These are phyloP conservation scores for Copsychus sechellarum DNA, from an alignment of 2,113 vertebrate species.

Conservation along the genomic window DNA sequence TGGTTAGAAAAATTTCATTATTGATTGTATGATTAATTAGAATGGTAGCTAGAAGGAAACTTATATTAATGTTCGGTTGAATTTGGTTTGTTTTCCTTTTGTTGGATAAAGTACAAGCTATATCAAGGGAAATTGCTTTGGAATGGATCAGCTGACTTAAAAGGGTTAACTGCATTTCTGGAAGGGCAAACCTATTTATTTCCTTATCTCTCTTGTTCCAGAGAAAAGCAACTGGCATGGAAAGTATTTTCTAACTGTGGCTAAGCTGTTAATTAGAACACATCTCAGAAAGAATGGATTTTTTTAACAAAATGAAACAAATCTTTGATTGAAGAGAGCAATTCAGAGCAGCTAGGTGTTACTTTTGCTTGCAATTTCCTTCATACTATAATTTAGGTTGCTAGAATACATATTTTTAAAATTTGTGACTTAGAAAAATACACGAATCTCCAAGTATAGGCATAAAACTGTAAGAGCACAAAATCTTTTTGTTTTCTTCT, in stretches of 20 bases:
- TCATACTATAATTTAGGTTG: background rate
- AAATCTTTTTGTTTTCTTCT: background rate
- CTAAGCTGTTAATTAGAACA: slow-evolving; percentile 36
- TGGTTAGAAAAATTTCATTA: slow-evolving; percentile 13
- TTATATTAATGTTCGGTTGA: background rate
- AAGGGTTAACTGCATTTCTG: slow-evolving; percentile 36
- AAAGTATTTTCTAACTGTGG: slow-evolving; percentile 33
- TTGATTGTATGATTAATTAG: slow-evolving; percentile 28
- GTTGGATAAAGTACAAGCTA: background rate
- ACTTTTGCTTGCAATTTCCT: background rate
- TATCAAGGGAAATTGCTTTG: background rate
- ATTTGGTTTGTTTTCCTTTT: background rate
- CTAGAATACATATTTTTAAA: background rate
- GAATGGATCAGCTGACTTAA: background rate
- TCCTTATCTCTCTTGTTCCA: slow-evolving; percentile 40
- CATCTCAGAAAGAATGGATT: background rate
- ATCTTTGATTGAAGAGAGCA: background rate
- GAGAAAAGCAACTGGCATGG: background rate
- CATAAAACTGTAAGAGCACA: background rate
- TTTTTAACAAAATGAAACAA: background rate
- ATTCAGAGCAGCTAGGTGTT: background rate
- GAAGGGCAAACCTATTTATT: slow-evolving; percentile 20
- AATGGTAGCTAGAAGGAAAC: background rate
- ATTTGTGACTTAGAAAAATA: background rate
- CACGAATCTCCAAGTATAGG: background rate